Evolutionary conservation across 2,113 vertebrate species (phyloP).

Genomic region (Nannobrachium achirus): DNA sequence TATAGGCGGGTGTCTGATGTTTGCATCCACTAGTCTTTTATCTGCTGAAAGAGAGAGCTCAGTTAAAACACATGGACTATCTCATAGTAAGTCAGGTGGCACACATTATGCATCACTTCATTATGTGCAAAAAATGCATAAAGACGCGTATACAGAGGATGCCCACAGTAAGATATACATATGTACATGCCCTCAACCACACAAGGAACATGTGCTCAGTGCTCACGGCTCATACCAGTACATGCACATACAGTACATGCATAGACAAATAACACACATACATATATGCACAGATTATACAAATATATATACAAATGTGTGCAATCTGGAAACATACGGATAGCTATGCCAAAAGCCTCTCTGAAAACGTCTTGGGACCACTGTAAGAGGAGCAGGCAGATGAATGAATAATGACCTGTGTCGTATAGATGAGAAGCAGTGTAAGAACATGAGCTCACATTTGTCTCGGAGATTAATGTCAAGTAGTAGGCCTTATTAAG

Average conservation of each 20-base stretch:
- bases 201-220: too few relatives aligned
- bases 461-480: too few relatives aligned
- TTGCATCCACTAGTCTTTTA: too few relatives aligned
- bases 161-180: too few relatives aligned
- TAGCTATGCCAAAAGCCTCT: neutral
- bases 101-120: constrained; percentile 38
- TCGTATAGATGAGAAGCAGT: neutral
- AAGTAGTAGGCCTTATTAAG: too few relatives aligned
- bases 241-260: too few relatives aligned
- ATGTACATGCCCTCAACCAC: too few relatives aligned
- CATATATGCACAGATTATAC: constrained; percentile 7
- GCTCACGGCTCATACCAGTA: too few relatives aligned
- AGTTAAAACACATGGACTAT: constrained; percentile 11
- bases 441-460: too few relatives aligned
- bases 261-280: too few relatives aligned
- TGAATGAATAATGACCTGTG: constrained; percentile 3
- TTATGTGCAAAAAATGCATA: constrained; percentile 42
- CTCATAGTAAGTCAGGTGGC: constrained; percentile 43
- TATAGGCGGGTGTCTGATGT: too few relatives aligned
- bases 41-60: neutral
- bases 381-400: constrained; percentile 11
- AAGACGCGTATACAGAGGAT: too few relatives aligned
- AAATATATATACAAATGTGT: neutral
- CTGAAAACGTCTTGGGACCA: neutral
- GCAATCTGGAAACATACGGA: constrained; percentile 2